phyloP scores from a whole-genome alignment of 2,113 vertebrate species.

The Melanocharis versteri region DNA sequence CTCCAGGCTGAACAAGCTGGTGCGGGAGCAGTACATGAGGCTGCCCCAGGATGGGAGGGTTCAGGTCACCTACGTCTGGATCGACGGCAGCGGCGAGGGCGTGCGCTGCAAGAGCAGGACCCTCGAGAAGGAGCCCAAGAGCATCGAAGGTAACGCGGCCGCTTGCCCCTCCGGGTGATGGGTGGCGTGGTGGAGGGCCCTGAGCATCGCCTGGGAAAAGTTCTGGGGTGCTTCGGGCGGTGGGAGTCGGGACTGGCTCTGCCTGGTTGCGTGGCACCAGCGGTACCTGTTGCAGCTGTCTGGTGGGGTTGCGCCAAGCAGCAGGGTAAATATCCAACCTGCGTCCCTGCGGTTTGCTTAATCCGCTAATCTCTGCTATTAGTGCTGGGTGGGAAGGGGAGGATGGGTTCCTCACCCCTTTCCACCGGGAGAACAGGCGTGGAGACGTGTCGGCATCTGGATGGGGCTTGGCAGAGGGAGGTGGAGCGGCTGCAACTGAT shows the following conservation, averaged over 20 bases:
- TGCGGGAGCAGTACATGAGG: conserved; percentile 78
- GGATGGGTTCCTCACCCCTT: background rate
- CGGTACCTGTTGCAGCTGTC: background rate
- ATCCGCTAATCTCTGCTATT: background rate
- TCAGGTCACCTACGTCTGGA: conserved; percentile 83
- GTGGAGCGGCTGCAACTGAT: background rate
- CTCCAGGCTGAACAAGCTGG: conserved; percentile 75
- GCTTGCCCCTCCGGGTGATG: accelerated
- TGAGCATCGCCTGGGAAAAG: accelerated
- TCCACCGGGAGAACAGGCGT: background rate
- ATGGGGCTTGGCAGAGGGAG: background rate
- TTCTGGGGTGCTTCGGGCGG: background rate
- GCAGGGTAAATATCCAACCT: background rate
- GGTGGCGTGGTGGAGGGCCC: background rate
- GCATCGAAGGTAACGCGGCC: conserved; percentile 55
- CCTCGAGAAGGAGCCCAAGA: conserved; percentile 72
- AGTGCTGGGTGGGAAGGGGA: background rate
- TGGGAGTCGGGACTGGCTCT: background rate
- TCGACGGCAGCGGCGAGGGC: conserved; percentile 76
- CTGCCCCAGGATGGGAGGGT: conserved; percentile 69
- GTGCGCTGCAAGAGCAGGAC: conserved; percentile 80
- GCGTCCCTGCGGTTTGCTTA: background rate
- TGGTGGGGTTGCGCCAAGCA: accelerated
- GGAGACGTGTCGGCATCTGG: background rate
- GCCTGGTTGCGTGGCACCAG: background rate